phyloP scores from a whole-genome alignment of 1,140 invertebrate genomes.

The Acyrthosiphon pisum region DNA sequence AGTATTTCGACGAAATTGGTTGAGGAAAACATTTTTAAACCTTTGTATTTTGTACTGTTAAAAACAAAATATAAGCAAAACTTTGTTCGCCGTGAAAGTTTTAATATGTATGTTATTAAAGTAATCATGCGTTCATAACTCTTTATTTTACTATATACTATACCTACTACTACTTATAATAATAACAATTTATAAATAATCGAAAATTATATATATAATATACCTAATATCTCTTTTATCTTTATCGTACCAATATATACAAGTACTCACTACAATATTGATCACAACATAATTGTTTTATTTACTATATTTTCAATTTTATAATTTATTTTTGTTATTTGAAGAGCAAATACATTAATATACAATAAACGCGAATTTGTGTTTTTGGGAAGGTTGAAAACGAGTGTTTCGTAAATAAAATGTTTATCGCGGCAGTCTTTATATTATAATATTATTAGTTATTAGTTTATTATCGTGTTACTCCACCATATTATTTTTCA shows the following conservation, averaged over 20 bases:
- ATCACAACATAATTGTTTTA: neutral
- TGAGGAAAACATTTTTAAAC: neutral
- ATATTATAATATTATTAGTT: neutral
- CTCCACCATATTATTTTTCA: neutral
- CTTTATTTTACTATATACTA: neutral
- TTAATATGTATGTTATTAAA: neutral
- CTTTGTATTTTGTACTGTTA: conserved; percentile 1
- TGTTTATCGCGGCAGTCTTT: neutral
- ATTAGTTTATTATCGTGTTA: neutral
- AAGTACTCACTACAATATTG: neutral
- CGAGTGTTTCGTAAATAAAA: neutral
- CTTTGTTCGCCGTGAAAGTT: neutral
- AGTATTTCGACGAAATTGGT: neutral
- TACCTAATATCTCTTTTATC: neutral
- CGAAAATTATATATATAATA: neutral
- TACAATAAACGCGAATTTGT: neutral
- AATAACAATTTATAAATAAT: neutral
- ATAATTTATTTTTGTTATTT: neutral
- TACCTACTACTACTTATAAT: neutral
- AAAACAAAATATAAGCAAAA: neutral
- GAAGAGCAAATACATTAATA: neutral
- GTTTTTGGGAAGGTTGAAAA: neutral
- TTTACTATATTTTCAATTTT: neutral
- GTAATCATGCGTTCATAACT: neutral
- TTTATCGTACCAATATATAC: neutral